phyloP scores from a whole-genome alignment of 2,888 invertebrate species.

The Idaea biselata region DNA sequence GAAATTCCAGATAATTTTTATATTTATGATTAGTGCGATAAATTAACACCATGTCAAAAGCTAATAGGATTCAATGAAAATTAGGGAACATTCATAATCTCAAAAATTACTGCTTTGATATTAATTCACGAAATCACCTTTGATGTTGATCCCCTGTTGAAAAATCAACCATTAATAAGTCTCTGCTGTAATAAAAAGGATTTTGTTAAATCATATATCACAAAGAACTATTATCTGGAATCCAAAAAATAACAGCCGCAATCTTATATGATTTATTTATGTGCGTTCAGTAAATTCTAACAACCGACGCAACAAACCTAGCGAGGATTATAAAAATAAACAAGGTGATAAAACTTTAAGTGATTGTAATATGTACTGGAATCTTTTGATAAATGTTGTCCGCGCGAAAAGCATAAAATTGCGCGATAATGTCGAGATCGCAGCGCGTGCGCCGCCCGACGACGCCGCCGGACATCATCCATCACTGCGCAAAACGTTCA shows the following conservation, averaged over 20 bases:
- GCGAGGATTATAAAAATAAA: conserved; percentile 41
- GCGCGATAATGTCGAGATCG: conserved; percentile 52
- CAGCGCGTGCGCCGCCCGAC: conserved; percentile 33
- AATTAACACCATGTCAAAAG: not conserved
- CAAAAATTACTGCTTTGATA: conserved; percentile 24
- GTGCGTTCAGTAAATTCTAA: conserved; percentile 37
- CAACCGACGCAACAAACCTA: conserved; percentile 23
- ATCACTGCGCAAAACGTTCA: conserved; percentile 43
- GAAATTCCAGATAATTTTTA: not conserved
- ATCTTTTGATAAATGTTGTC: conserved; percentile 45
- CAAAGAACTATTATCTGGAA: conserved; percentile 54
- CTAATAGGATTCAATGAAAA: conserved; percentile 7
- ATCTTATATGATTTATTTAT: conserved; percentile 51
- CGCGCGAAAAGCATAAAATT: conserved; percentile 50
- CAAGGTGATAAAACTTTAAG: conserved; percentile 41
- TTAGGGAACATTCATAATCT: conserved; percentile 28
- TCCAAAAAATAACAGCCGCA: conserved; percentile 55
- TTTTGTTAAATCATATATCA: conserved; percentile 58
- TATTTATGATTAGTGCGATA: not conserved
- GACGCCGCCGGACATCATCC: conserved; percentile 41
- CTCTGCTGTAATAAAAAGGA: conserved; percentile 55
- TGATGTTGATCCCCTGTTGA: conserved; percentile 59
- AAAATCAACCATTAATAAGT: conserved; percentile 59
- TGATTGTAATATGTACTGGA: conserved; percentile 34
- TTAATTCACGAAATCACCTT: conserved; percentile 36